phyloP scores from a whole-genome alignment of 2,113 vertebrate genomes.

The Phalacrocorax brasilianus region DNA sequence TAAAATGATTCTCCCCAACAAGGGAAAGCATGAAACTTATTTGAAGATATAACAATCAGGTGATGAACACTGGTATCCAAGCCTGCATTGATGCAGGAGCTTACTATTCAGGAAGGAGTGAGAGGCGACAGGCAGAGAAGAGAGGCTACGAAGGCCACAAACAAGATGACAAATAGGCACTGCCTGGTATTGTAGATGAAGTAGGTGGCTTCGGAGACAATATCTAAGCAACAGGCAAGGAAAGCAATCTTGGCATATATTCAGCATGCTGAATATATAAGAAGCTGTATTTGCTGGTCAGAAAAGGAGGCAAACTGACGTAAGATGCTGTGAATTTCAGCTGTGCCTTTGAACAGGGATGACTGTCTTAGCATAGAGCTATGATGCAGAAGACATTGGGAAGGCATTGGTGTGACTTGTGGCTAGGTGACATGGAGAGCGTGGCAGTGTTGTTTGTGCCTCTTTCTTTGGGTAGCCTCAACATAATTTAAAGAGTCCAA shows the following conservation, averaged over 20 bases:
- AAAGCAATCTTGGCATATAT: not conserved
- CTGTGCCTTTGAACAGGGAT: fast-evolving
- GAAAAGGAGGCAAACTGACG: not conserved
- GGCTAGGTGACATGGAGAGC: not conserved
- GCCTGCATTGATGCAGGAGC: not conserved
- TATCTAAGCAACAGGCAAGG: not conserved
- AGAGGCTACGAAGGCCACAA: fast-evolving
- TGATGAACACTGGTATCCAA: not conserved
- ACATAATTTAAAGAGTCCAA: not conserved
- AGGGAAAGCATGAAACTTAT: not conserved
- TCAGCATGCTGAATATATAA: not conserved
- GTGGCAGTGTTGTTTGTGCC: fast-evolving
- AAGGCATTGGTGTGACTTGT: not conserved
- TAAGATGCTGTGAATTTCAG: not conserved
- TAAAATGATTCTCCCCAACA: not conserved
- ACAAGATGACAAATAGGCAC: not conserved
- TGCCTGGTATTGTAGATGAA: not conserved
- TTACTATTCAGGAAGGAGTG: not conserved
- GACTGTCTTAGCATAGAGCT: not conserved
- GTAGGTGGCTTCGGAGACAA: not conserved
- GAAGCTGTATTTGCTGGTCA: not conserved
- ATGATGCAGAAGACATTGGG: fast-evolving
- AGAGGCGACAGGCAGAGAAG: not conserved
- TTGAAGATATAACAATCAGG: not conserved
- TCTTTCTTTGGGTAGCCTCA: not conserved